Conservation (phyloP, 2,113 vertebrate species). For the Eclectus roratus region DNA sequence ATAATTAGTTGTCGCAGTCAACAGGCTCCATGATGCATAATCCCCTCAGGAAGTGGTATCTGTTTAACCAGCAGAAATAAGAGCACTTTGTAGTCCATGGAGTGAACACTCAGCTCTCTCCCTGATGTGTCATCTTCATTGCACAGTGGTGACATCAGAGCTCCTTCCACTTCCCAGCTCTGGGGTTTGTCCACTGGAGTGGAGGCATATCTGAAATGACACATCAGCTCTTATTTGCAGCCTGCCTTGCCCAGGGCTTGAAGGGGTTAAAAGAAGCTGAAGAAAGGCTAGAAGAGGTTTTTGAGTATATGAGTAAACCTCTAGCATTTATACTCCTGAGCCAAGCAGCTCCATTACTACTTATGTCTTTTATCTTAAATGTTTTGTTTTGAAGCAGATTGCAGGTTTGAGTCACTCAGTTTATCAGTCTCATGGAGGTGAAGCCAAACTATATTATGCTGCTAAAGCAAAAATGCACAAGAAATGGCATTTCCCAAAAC, state of each 20-base stretch:
- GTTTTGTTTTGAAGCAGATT: conserved; percentile 46
- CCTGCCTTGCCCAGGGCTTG: neutral
- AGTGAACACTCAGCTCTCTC: neutral
- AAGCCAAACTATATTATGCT: neutral
- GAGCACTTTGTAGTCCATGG: neutral
- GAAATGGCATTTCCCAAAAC: neutral
- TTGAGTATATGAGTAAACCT: neutral
- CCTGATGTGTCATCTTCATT: neutral
- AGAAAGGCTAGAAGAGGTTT: conserved; percentile 8
- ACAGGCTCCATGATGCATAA: neutral
- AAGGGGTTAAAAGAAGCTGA: conserved; percentile 8
- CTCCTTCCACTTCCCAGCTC: neutral
- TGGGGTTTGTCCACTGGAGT: neutral
- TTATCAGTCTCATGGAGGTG: neutral
- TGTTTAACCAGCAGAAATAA: conserved; percentile 31
- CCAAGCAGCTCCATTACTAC: neutral
- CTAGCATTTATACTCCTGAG: neutral
- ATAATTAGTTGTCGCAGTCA: neutral
- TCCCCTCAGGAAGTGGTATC: conserved; percentile 17
- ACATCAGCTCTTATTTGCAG: neutral
- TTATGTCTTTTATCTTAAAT: neutral
- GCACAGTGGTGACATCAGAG: neutral
- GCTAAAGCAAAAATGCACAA: neutral
- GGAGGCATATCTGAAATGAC: neutral
- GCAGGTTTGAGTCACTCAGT: conserved; percentile 11